These are phyloP conservation scores for Agonopterix arenella DNA, from an alignment of 2,888 invertebrate species.

Conservation along the genomic window DNA sequence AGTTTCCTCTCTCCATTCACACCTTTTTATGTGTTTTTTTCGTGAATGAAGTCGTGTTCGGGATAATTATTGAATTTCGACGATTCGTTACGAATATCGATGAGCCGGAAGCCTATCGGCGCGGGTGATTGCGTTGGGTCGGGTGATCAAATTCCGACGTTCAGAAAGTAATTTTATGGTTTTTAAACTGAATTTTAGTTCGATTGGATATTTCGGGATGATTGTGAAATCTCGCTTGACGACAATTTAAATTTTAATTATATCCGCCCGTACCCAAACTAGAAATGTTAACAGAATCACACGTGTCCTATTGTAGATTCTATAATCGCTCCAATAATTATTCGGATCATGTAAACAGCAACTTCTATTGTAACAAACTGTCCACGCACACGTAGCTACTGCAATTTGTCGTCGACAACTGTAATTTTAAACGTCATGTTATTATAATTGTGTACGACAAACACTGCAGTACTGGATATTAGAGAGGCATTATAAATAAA, in stretches of 20 bases:
- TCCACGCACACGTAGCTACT: conserved; percentile 16
- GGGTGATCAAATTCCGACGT: conserved; percentile 63
- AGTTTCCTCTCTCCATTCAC: conserved; percentile 71
- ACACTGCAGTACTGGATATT: conserved; percentile 40
- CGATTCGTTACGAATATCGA: conserved; percentile 76
- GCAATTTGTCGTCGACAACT: conserved; percentile 34
- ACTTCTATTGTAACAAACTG: conserved; percentile 20
- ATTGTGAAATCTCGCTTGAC: conserved; percentile 4
- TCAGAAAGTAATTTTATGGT: conserved; percentile 73
- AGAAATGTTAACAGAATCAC: no score
- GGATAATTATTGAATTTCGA: conserved; percentile 75
- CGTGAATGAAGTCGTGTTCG: conserved; percentile 75
- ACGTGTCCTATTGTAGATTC: background rate
- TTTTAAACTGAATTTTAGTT: conserved; percentile 57
- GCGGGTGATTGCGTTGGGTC: conserved; percentile 62
- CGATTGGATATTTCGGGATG: conserved; percentile 28
- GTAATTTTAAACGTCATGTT: conserved; percentile 39
- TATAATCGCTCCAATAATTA: conserved; percentile 18
- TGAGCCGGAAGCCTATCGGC: conserved; percentile 70
- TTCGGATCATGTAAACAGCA: conserved; percentile 19
- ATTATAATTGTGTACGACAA: conserved; percentile 30
- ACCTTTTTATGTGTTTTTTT: conserved; percentile 70
- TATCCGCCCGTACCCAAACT: no score
- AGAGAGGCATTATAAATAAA: conserved; percentile 67
- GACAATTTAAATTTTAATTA: no score